phyloP scores from a whole-genome alignment of 1,140 invertebrate genomes.

The Tetraneura akinire region DNA sequence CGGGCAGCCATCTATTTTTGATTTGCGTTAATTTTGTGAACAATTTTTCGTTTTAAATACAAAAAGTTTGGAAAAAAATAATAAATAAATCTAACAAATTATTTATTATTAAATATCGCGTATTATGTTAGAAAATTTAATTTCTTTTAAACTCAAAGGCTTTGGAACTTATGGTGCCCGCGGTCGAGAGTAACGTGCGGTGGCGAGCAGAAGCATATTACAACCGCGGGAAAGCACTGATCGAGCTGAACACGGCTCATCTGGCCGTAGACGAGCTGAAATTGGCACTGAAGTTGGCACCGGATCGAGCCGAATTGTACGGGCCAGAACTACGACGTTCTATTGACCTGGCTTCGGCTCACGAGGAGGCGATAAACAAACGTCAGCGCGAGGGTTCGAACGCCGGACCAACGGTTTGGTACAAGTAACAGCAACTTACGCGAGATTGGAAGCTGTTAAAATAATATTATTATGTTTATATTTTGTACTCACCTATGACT shows the following conservation, averaged over 20 bases:
- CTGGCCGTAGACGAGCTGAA: slow-evolving; percentile 8
- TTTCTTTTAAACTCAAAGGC: too few relatives aligned
- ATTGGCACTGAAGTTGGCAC: neutral
- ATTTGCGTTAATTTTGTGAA: too few relatives aligned
- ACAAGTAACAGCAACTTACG: neutral
- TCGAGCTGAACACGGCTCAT: slow-evolving; percentile 20
- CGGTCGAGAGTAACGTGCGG: slow-evolving; percentile 20
- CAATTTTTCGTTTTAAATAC: too few relatives aligned
- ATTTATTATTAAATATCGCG: too few relatives aligned
- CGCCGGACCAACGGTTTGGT: slow-evolving; percentile 4
- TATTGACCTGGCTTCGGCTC: neutral
- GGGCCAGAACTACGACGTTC: neutral
- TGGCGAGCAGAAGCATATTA: slow-evolving; percentile 48
- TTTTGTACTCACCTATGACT: neutral
- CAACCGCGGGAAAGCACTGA: slow-evolving; percentile 11
- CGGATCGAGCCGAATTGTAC: neutral
- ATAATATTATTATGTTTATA: too few relatives aligned
- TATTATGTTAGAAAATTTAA: too few relatives aligned
- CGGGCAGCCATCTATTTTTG: too few relatives aligned
- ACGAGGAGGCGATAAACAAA: neutral
- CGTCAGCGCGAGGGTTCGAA: neutral
- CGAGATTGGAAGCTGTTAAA: too few relatives aligned
- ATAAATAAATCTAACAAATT: too few relatives aligned
- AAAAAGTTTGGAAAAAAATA: too few relatives aligned
- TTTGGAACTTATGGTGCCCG: slow-evolving; percentile 51